These are phyloP conservation scores for Musca domestica DNA, from an alignment of 1,140 invertebrate genomes.

Conservation along the genomic window DNA sequence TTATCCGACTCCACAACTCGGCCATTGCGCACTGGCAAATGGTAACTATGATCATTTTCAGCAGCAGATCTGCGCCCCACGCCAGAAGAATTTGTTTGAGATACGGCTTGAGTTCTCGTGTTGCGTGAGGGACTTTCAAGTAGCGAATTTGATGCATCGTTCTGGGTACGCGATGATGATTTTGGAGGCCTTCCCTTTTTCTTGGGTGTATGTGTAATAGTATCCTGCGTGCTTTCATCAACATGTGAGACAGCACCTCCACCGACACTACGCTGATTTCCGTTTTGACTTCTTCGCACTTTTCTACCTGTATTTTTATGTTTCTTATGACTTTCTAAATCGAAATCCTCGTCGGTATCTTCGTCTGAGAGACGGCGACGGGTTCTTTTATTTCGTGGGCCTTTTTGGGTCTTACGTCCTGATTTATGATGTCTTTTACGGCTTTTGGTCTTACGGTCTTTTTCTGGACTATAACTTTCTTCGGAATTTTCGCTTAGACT, in stretches of 20 bases:
- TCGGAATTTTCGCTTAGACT: slow-evolving; percentile 47
- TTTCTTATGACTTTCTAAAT: slow-evolving; percentile 5
- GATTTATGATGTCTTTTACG: slow-evolving; percentile 13
- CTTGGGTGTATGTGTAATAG: slow-evolving; percentile 33
- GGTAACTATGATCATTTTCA: slow-evolving; percentile 52
- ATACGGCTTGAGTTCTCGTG: slow-evolving; percentile 36
- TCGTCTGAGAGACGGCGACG: slow-evolving; percentile 15
- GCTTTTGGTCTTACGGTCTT: slow-evolving; percentile 27
- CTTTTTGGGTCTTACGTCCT: neutral
- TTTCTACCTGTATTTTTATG: slow-evolving; percentile 9
- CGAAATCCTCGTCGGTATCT: slow-evolving; percentile 23
- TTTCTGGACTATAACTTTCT: slow-evolving; percentile 53
- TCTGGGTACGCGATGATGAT: neutral
- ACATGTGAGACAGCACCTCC: slow-evolving; percentile 30
- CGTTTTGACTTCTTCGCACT: slow-evolving; percentile 7
- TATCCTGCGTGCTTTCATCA: slow-evolving; percentile 50
- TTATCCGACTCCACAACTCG: slow-evolving; percentile 48
- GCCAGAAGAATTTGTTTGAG: slow-evolving; percentile 11
- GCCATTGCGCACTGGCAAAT: slow-evolving; percentile 46
- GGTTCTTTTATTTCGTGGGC: neutral
- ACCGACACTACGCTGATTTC: neutral
- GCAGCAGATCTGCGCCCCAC: slow-evolving; percentile 30
- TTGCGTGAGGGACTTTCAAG: slow-evolving; percentile 41
- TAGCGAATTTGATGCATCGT: slow-evolving; percentile 20
- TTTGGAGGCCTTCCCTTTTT: slow-evolving; percentile 35